Evolutionary conservation across 2,888 invertebrate genomes (phyloP).

Genomic region (Dasypogon diadema): DNA sequence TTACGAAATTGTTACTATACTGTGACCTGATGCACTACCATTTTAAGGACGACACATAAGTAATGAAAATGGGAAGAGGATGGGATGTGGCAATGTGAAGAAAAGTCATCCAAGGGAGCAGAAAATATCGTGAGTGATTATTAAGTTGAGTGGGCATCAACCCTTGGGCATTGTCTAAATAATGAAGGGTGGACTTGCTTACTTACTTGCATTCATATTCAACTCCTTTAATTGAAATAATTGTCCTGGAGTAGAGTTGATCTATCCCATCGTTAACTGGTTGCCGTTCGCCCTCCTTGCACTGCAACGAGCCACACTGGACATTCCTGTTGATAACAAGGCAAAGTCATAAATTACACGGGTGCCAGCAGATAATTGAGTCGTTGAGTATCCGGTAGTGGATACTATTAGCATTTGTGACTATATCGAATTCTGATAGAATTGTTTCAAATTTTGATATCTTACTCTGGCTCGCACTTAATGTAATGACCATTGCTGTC

Average conservation of each 20-base stretch:
- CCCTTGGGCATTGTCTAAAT: no score
- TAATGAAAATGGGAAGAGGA: neutral
- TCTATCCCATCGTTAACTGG: slow-evolving; percentile 85
- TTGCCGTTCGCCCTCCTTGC: slow-evolving; percentile 86
- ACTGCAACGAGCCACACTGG: slow-evolving; percentile 94
- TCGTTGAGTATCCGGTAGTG: slow-evolving; percentile 13
- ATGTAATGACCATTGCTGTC: slow-evolving; percentile 80
- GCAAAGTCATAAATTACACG: slow-evolving; percentile 28
- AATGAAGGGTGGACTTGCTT: slow-evolving; percentile 51
- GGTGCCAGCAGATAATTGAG: slow-evolving; percentile 10
- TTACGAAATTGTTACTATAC: slow-evolving; percentile 13
- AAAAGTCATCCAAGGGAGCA: no score
- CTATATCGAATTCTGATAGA: slow-evolving; percentile 36
- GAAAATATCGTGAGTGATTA: no score
- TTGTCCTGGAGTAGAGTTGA: slow-evolving; percentile 87
- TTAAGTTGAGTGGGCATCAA: no score
- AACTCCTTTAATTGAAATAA: slow-evolving; percentile 87
- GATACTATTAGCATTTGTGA: neutral
- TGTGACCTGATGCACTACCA: neutral
- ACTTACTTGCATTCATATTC: slow-evolving; percentile 98
- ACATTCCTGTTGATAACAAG: slow-evolving; percentile 77
- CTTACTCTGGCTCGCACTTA: slow-evolving; percentile 90
- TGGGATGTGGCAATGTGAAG: no score
- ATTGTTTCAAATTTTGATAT: slow-evolving; percentile 59
- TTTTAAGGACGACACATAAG: neutral